phyloP scores from a whole-genome alignment of 1,140 invertebrate species.

The Colletes gigas region DNA sequence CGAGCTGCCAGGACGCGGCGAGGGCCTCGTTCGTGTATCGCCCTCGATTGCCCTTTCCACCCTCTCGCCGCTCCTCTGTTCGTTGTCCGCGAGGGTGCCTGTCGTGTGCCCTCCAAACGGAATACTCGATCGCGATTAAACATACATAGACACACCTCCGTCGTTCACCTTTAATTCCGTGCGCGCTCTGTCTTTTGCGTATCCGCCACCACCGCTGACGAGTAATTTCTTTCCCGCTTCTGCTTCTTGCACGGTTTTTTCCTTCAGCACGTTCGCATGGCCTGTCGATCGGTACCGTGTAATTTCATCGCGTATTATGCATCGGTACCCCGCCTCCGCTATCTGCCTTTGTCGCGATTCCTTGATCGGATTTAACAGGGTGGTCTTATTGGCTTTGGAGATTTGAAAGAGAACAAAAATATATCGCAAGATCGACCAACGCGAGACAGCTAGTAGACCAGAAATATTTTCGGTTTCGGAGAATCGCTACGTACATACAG shows the following conservation, averaged over 20 bases:
- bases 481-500: no score
- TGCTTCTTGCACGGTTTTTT: neutral
- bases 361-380: neutral
- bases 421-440: no score
- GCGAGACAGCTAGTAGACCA: no score
- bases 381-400: no score
- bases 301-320: constrained; percentile 9
- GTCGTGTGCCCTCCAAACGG: constrained; percentile 72
- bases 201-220: constrained; percentile 7
- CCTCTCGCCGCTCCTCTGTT: constrained; percentile 23
- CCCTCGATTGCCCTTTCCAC: constrained; percentile 29
- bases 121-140: constrained; percentile 79
- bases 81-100: constrained; percentile 12
- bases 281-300: constrained; percentile 5
- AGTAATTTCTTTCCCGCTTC: constrained; percentile 32
- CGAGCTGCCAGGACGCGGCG: constrained; percentile 49
- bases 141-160: constrained; percentile 76
- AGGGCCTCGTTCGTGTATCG: constrained; percentile 37
- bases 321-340: neutral
- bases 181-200: constrained; percentile 53
- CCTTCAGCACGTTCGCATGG: constrained; percentile 1
- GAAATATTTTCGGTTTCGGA: no score
- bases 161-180: constrained; percentile 71
- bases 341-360: constrained; percentile 1
- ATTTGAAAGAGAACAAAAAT: neutral